These are phyloP conservation scores for Antechinus flavipes DNA, from an alignment of 2,113 vertebrate species.

Conservation along the genomic window DNA sequence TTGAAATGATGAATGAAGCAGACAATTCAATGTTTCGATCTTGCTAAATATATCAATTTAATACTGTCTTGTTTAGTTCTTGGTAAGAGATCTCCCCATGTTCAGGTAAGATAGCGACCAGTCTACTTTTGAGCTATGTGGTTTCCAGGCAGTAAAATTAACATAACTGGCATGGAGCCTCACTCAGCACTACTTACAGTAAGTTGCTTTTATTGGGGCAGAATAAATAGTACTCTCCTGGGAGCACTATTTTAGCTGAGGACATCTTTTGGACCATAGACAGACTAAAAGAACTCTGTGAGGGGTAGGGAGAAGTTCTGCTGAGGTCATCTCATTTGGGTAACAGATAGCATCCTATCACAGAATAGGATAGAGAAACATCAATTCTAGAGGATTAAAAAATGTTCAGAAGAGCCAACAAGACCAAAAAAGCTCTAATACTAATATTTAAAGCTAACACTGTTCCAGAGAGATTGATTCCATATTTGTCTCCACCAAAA, in stretches of 20 bases:
- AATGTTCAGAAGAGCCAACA: neutral
- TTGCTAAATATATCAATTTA: neutral
- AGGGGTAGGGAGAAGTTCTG: neutral
- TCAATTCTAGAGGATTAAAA: conserved; percentile 17
- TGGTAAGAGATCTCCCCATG: neutral
- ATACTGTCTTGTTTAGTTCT: neutral
- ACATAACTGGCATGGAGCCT: neutral
- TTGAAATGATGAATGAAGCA: neutral
- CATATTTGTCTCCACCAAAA: neutral
- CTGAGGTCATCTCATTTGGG: conserved; percentile 10
- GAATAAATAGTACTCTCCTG: conserved; percentile 31
- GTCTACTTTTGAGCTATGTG: neutral
- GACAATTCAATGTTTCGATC: neutral
- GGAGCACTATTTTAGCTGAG: conserved; percentile 13
- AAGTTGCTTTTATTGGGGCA: conserved; percentile 28
- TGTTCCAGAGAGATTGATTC: neutral
- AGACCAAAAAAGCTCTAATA: neutral
- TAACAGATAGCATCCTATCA: conserved; percentile 14
- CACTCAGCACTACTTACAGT: neutral
- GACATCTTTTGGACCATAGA: neutral
- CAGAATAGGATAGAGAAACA: neutral
- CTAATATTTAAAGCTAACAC: neutral
- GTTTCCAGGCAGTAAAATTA: conserved; percentile 1
- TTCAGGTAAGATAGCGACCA: neutral
- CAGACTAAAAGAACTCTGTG: conserved; percentile 4